These are phyloP conservation scores for Hucho hucho DNA, from an alignment of 2,113 vertebrate genomes.

Conservation along the genomic window DNA sequence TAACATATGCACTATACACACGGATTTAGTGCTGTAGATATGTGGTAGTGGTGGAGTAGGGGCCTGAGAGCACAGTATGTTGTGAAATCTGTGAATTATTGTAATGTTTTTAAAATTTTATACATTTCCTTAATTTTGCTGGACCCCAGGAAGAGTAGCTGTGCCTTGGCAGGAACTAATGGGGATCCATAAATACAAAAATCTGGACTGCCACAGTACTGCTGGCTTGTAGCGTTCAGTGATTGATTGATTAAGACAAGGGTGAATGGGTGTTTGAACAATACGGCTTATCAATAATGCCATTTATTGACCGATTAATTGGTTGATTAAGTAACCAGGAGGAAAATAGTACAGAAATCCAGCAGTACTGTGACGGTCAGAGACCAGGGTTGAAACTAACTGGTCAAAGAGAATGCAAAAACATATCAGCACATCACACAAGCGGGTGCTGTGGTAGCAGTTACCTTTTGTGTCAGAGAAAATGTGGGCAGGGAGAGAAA, in stretches of 20 bases:
- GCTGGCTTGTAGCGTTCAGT: not conserved
- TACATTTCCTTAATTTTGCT: too few species aligned
- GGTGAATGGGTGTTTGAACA: not conserved
- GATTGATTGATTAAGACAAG: not conserved
- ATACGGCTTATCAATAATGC: not conserved
- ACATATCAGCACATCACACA: not conserved
- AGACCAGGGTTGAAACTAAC: not conserved
- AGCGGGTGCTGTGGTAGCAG: constrained; percentile 56
- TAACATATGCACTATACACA: too few species aligned
- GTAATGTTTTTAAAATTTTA: too few species aligned
- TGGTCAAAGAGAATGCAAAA: not conserved
- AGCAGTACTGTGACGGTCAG: not conserved
- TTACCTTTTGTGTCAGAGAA: constrained; percentile 84
- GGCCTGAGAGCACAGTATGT: too few species aligned
- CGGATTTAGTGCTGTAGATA: too few species aligned
- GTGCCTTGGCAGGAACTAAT: too few species aligned
- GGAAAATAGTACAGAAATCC: not conserved
- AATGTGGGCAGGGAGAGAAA: constrained; percentile 76
- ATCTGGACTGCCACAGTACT: not conserved
- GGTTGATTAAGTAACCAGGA: not conserved
- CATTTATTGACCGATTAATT: not conserved
- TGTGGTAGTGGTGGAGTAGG: too few species aligned
- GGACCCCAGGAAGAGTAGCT: too few species aligned
- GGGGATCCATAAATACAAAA: too few species aligned
- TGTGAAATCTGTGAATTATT: too few species aligned